phyloP scores from a whole-genome alignment of 2,797 vertebrate species.

The Siniperca obscura region DNA sequence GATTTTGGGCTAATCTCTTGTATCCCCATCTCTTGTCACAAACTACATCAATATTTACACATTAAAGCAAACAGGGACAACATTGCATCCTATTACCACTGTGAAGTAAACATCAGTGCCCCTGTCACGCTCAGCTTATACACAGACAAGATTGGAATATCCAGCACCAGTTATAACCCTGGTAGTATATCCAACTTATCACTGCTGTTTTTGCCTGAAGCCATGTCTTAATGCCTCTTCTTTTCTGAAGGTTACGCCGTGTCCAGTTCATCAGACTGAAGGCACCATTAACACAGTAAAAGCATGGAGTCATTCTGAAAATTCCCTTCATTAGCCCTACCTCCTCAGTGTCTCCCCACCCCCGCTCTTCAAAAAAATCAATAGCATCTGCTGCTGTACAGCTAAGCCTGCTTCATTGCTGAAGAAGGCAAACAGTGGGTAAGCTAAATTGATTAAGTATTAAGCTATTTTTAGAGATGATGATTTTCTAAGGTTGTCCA shows the following conservation, averaged over 20 bases:
- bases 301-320: conserved; percentile 74
- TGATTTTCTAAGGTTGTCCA: conserved; percentile 71
- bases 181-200: conserved; percentile 47
- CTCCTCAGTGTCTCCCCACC: conserved; percentile 56
- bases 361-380: conserved; percentile 72
- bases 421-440: conserved; percentile 75
- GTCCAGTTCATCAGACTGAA: conserved; percentile 66
- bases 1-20: conserved; percentile 42
- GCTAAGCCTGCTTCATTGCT: conserved; percentile 74
- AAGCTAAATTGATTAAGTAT: conserved; percentile 84
- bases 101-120: conserved; percentile 62
- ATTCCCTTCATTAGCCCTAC: conserved; percentile 75
- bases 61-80: conserved; percentile 54
- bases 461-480: conserved; percentile 77
- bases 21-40: conserved; percentile 39
- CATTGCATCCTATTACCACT: conserved; percentile 64
- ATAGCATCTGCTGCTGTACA: conserved; percentile 76
- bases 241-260: conserved; percentile 70
- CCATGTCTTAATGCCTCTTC: conserved; percentile 52
- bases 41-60: conserved; percentile 63
- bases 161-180: conserved; percentile 60
- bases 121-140: conserved; percentile 46
- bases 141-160: conserved; percentile 61
- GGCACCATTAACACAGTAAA: conserved; percentile 75
- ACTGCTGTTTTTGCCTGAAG: conserved; percentile 47